Percentiles rank a stretch among this genome's conserved stretches.
These are phyloP conservation scores for Phorcus lineatus DNA, from an alignment of 2,888 invertebrate genomes.

Conservation along the genomic window DNA sequence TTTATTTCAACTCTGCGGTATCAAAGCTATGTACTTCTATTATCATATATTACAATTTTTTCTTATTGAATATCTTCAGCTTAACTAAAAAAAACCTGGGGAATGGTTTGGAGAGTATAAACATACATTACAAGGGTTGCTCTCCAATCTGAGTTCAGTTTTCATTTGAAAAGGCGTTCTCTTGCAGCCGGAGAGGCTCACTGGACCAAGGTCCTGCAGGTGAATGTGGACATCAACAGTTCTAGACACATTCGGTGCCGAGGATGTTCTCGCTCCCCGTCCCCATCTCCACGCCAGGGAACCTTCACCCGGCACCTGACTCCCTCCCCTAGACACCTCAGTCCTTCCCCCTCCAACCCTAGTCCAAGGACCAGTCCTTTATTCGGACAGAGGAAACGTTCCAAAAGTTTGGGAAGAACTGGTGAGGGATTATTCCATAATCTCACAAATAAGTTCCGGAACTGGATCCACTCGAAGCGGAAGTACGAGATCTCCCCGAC, in stretches of 20 bases:
- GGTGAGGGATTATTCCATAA: slow-evolving; percentile 21
- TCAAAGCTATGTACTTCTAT: too few species aligned
- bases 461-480: slow-evolving; percentile 40
- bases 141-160: too few species aligned
- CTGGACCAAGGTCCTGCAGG: slow-evolving; percentile 67
- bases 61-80: too few species aligned
- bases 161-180: too few species aligned
- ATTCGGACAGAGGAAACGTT: not conserved
- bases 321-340: not conserved
- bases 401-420: not conserved
- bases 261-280: slow-evolving; percentile 27
- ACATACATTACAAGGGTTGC: too few species aligned
- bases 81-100: too few species aligned
- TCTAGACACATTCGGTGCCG: slow-evolving; percentile 21
- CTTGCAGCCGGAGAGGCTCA: slow-evolving; percentile 59
- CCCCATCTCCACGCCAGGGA: not conserved
- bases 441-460: slow-evolving; percentile 35
- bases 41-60: too few species aligned
- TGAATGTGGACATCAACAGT: slow-evolving; percentile 49
- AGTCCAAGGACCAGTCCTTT: not conserved
- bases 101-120: too few species aligned
- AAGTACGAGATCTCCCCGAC: slow-evolving; percentile 43
- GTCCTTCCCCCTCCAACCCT: not conserved
- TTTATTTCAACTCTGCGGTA: too few species aligned
- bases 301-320: not conserved